Evolutionary conservation across 2,113 vertebrate species (phyloP).

Genomic region (Syrmaticus mikado): DNA sequence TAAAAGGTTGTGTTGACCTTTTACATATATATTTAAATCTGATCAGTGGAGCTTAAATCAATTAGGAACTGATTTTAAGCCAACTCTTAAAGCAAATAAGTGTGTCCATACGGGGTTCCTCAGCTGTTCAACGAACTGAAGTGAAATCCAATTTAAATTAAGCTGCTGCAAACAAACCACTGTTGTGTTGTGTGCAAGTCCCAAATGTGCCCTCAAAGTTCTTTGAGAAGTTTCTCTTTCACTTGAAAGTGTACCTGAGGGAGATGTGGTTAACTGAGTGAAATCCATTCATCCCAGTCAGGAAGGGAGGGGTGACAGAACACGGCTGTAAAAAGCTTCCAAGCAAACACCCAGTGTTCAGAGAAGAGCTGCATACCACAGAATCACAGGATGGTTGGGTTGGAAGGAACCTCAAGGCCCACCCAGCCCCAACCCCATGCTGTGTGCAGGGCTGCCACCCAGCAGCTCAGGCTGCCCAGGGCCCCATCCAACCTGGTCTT

Average conservation of each 20-base stretch:
- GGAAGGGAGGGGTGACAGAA: background rate
- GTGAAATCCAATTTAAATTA: slow-evolving; percentile 63
- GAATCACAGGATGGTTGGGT: background rate
- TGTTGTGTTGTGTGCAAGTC: background rate
- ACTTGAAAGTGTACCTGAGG: background rate
- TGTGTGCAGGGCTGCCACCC: no score
- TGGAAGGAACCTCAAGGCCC: background rate
- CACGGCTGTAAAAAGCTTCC: background rate
- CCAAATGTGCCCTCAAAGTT: slow-evolving; percentile 41
- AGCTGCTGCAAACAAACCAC: slow-evolving; percentile 27
- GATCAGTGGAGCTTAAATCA: slow-evolving; percentile 49
- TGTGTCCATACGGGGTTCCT: slow-evolving; percentile 24
- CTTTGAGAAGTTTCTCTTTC: slow-evolving; percentile 54
- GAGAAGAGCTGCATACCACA: background rate
- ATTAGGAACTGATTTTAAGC: slow-evolving; percentile 61
- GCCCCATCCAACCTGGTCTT: background rate
- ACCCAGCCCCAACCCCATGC: background rate
- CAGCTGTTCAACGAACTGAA: slow-evolving; percentile 39
- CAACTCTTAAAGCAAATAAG: slow-evolving; percentile 44
- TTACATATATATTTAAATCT: slow-evolving; percentile 54
- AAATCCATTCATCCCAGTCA: background rate
- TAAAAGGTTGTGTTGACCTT: slow-evolving; percentile 60
- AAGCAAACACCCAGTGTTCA: slow-evolving; percentile 26
- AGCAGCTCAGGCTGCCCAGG: background rate
- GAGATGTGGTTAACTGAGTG: background rate